Evolutionary conservation across 2,888 invertebrate genomes (phyloP), one percentile per base, ranked within the genome.

Genomic region (Cephonodes hylas): DNA sequence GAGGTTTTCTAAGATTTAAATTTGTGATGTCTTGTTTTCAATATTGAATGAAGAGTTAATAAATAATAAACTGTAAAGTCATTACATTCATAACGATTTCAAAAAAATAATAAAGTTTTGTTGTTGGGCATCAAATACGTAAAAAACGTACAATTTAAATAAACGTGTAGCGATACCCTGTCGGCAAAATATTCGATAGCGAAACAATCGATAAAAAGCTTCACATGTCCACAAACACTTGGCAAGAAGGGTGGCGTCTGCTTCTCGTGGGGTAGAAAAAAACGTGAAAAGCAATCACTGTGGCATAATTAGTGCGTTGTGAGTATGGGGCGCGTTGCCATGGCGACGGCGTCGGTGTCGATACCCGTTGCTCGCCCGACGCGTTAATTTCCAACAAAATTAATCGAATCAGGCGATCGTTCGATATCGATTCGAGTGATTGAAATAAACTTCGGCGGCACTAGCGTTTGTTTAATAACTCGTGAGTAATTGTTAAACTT

Each of bases 231-330:
- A 31, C 80, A 75, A 83, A 77, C 84, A 81, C 84, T 88, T 85
- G 73, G 73, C 73, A 77, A 79, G 83, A 86, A 85, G 91, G 91
- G 91, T 88, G 89, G 88, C 86, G 84, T 85, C 86, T 85, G 85
- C 81, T 86, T 89, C 91, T 91, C 86, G 83, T 88, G 84, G 91
- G 90, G 90, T 83, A 86, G 79, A 86, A 90, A 89, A 81, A 85
- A 91, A 91, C 88, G 88, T 88, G 86, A 89, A 92, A 91, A 91
- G 92, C 92, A 92, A 92, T 92, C 92, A 92, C 89, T 91, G 92
- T 89, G 90, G 89, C 88, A 91, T 92, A 92, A 92, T 92, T 92
- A 92, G 92, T 91, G 91, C 85, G 90, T 89, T 85, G 89, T 88
- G 85, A 88, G 89, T 91, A 90, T 92, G 86, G 92, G 92, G 92